Evolutionary conservation across 2,888 invertebrate species (phyloP).

Genomic region (Drosophila aldrichi): DNA sequence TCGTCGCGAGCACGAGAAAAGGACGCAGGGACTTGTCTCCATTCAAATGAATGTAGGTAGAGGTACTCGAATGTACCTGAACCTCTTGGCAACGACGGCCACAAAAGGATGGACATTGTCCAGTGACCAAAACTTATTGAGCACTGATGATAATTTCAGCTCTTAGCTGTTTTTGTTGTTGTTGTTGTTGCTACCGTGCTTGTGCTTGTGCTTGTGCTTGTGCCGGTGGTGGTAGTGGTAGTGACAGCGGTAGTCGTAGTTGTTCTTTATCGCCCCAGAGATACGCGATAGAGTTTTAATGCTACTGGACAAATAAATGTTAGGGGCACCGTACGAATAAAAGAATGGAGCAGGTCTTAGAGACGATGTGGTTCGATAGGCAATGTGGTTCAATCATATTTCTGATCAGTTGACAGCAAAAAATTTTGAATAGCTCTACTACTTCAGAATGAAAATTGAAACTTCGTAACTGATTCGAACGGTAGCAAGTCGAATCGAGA

Average conservation of each 20-base stretch:
- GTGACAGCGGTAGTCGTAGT: constrained; percentile 22
- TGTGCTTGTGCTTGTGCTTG: neutral
- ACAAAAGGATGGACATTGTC: constrained; percentile 79
- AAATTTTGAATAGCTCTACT: neutral
- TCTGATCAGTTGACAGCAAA: neutral
- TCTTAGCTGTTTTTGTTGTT: constrained; percentile 13
- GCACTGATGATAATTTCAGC: constrained; percentile 56
- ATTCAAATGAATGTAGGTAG: constrained; percentile 75
- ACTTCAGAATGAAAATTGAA: neutral
- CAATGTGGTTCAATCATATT: neutral
- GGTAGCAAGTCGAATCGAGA: neutral
- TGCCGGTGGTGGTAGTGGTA: neutral
- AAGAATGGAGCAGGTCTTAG: constrained; percentile 34
- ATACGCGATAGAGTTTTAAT: constrained; percentile 17
- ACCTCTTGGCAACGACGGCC: constrained; percentile 52
- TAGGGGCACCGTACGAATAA: constrained; percentile 1
- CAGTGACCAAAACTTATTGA: constrained; percentile 72
- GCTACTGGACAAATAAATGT: constrained; percentile 11
- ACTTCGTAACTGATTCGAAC: neutral
- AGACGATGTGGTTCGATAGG: neutral
- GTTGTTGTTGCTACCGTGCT: constrained; percentile 13
- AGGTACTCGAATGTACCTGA: constrained; percentile 77
- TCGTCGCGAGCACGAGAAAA: constrained; percentile 53
- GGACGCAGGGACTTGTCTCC: constrained; percentile 80
- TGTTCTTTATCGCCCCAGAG: constrained; percentile 36